Evolutionary conservation across 2,113 vertebrate genomes (phyloP), one percentile per base, ranked within the genome.

Genomic region (Notiomystis cincta): DNA sequence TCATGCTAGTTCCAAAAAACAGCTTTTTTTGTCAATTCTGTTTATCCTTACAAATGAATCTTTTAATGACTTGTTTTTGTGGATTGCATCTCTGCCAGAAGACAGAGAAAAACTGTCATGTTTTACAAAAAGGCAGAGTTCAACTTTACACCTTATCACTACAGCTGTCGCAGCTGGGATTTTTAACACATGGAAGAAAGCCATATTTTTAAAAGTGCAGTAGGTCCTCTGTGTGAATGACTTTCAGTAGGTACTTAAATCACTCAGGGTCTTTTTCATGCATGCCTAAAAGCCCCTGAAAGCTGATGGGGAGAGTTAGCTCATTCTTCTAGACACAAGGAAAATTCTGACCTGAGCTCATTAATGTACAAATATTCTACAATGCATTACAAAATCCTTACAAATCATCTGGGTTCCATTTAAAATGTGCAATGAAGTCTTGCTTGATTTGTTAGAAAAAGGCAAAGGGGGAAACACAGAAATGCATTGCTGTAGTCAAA

Each of bases 11-110:
- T 95, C 87, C 53, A 94, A 50, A 93, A 91, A 37, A 28, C 35
- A 72, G 70, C 48, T 93, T 93, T 85, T 82, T 94, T 93, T 24
- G 47, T 94, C 91, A 96, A 67, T 72, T 82, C 57, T 84, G 67
- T 54, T 95, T 89, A 83, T 89, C 65, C 56, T 83, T 83, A 48
- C 44, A 96, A 92, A 95, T 90, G 33, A 86, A 60, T 83, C 64
- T 92, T 95, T 67, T 71, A 92, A 97, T 96, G 64, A 92, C 20
- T 94, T 94, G 51, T 88, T 96, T 91, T 96, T 88, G 67, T 91
- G 50, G 61, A 77, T 30, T 82, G 21, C 58, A 70, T 72, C 72
- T 94, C 91, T 85, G n/a, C 42, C 67, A 77, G 75, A 86, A 87
- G 50, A 86, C 19, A 54, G 81, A 89, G 61, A 61, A 77, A 89